Evolutionary conservation across 2,797 vertebrate species (phyloP).

Genomic region (Gastrophryne carolinensis): DNA sequence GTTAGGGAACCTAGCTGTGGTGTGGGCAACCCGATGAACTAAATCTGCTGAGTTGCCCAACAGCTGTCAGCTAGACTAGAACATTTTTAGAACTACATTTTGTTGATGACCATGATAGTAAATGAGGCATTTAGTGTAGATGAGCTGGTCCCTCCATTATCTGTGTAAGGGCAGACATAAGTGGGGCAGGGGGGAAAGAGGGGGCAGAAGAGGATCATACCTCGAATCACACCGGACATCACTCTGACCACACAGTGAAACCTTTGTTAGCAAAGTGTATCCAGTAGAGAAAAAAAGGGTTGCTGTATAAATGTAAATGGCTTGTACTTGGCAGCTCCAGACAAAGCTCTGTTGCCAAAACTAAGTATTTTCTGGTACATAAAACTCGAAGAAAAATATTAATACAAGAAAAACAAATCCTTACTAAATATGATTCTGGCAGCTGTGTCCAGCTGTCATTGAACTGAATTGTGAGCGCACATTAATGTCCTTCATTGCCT

Average conservation of each 20-base stretch:
- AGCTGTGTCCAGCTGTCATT: neutral
- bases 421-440: neutral
- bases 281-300: neutral
- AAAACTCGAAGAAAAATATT: neutral
- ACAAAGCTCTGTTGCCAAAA: neutral
- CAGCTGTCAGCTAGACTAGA: too few relatives aligned
- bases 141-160: too few relatives aligned
- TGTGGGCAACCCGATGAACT: too few relatives aligned
- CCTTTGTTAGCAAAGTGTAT: neutral
- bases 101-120: too few relatives aligned
- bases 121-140: too few relatives aligned
- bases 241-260: neutral
- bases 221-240: too few relatives aligned
- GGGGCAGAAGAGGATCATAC: too few relatives aligned
- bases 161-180: too few relatives aligned
- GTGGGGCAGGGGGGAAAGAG: too few relatives aligned
- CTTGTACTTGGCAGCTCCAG: slow-evolving; percentile 4
- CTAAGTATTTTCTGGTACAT: neutral
- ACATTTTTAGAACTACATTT: too few relatives aligned
- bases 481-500: neutral
- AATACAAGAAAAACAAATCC: neutral
- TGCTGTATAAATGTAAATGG: neutral
- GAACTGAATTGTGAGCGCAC: neutral
- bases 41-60: too few relatives aligned
- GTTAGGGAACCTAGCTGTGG: too few relatives aligned